A percentile compares a stretch with the other conserved stretches of the same genome.
phyloP scores from a whole-genome alignment of 2,113 vertebrate genomes.

The Dicentrarchus labrax region DNA sequence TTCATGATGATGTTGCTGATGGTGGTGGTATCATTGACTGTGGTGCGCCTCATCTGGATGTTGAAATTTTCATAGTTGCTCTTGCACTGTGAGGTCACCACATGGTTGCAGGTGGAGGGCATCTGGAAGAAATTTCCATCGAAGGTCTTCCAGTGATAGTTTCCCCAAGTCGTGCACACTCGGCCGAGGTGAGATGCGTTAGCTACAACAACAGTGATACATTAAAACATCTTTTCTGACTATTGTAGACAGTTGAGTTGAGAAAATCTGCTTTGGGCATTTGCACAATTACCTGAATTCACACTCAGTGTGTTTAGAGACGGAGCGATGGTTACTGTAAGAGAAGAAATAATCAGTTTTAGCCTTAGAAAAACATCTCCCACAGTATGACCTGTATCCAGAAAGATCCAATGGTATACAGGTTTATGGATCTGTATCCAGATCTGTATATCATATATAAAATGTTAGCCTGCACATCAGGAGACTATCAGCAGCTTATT shows the following conservation, averaged over 20 bases:
- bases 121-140: slow-evolving; percentile 90
- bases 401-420: no score
- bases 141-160: slow-evolving; percentile 92
- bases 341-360: neutral
- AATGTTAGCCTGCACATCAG: no score
- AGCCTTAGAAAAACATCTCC: neutral
- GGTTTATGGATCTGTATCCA: no score
- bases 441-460: no score
- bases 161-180: slow-evolving; percentile 94
- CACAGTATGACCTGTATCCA: neutral
- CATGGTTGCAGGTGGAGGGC: slow-evolving; percentile 88
- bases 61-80: slow-evolving; percentile 85
- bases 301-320: neutral
- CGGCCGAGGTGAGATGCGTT: slow-evolving; percentile 79
- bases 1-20: slow-evolving; percentile 81
- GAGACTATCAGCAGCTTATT: no score
- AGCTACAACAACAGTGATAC: neutral
- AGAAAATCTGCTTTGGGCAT: neutral
- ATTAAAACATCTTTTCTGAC: neutral
- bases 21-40: slow-evolving; percentile 56
- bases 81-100: slow-evolving; percentile 86
- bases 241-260: neutral
- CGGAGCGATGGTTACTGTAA: slow-evolving; percentile 11
- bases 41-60: slow-evolving; percentile 86
- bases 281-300: slow-evolving; percentile 37